These are phyloP conservation scores for Papilio polytes DNA, from an alignment of 1,140 invertebrate species.

Conservation along the genomic window DNA sequence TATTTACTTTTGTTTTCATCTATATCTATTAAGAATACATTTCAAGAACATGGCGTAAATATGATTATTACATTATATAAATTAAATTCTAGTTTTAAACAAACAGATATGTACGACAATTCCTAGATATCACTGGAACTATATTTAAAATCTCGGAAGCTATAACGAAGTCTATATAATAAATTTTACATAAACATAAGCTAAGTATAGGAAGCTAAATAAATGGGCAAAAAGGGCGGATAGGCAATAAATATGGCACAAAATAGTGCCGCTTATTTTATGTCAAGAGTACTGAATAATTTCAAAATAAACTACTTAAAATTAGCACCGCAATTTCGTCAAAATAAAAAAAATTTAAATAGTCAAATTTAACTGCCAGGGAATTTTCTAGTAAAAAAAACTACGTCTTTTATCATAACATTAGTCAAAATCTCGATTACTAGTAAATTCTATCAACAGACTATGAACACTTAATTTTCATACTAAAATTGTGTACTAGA, in stretches of 20 bases:
- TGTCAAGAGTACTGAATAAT: constrained; percentile 23
- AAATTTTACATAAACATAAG: constrained; percentile 25
- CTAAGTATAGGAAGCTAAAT: background rate
- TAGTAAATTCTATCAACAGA: constrained; percentile 1
- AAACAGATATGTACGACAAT: constrained; percentile 12
- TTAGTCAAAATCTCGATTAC: background rate
- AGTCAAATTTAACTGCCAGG: background rate
- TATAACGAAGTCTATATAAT: constrained; percentile 23
- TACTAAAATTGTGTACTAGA: background rate
- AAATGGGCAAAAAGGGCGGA: constrained; percentile 58
- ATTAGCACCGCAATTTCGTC: constrained; percentile 39
- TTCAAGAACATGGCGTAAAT: background rate
- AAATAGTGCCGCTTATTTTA: constrained; percentile 50
- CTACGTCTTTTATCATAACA: background rate
- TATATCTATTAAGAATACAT: background rate
- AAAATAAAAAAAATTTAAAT: background rate
- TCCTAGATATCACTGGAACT: constrained; percentile 25
- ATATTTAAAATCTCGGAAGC: constrained; percentile 30
- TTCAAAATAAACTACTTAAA: constrained; percentile 10
- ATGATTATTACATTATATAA: constrained; percentile 8
- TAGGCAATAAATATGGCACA: constrained; percentile 57
- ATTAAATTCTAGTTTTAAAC: constrained; percentile 13
- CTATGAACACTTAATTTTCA: constrained; percentile 4
- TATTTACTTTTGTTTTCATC: background rate
- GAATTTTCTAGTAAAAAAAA: background rate